Evolutionary conservation across 1,140 invertebrate species (phyloP).

Genomic region (Heliconius himera): DNA sequence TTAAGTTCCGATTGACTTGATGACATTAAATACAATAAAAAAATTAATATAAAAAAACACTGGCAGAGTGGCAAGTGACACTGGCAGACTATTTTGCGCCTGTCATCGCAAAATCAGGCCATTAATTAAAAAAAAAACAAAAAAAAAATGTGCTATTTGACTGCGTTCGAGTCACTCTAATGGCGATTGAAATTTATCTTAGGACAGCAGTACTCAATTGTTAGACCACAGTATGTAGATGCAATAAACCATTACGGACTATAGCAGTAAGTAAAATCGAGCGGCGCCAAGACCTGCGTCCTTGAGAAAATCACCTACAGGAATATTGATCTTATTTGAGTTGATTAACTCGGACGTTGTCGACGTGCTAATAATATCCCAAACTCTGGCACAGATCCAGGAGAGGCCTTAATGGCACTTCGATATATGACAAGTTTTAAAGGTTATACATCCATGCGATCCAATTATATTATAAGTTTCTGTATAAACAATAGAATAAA

Average conservation of each 20-base stretch:
- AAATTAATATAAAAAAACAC: too few relatives aligned
- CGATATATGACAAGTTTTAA: conserved; percentile 74
- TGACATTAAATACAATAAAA: too few relatives aligned
- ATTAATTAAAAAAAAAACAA: too few relatives aligned
- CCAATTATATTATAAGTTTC: conserved; percentile 5
- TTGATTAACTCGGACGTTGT: conserved; percentile 79
- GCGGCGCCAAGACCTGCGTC: conserved; percentile 39
- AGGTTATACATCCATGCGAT: conserved; percentile 52
- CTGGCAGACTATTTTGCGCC: too few relatives aligned
- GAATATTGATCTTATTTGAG: conserved; percentile 81
- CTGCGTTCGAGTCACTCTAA: too few relatives aligned
- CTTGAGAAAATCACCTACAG: conserved; percentile 70
- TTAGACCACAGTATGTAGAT: neutral
- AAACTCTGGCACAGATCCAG: conserved; percentile 73
- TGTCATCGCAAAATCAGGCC: too few relatives aligned
- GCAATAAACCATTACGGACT: neutral
- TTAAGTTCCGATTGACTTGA: too few relatives aligned
- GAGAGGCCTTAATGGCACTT: conserved; percentile 78
- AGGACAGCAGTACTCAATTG: neutral
- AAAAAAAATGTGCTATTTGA: too few relatives aligned
- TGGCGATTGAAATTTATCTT: too few relatives aligned
- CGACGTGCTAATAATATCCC: conserved; percentile 77
- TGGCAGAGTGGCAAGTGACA: too few relatives aligned
- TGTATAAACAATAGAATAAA: neutral
- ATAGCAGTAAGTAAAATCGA: neutral